Evolutionary conservation across 2,888 invertebrate species (phyloP).

Genomic region (Hymenopus coronatus): DNA sequence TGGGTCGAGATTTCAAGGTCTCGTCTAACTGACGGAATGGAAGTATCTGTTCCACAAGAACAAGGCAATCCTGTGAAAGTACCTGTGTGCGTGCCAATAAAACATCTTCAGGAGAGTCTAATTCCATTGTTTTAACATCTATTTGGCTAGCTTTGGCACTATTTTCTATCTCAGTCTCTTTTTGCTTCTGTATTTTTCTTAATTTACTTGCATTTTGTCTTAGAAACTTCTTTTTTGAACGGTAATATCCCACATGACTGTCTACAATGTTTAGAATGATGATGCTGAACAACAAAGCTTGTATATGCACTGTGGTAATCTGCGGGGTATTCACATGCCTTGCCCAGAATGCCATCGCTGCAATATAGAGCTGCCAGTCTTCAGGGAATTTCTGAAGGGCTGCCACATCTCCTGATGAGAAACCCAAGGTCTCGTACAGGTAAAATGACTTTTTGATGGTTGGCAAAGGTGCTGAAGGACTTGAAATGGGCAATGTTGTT

Average conservation of each 20-base stretch:
- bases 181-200: slow-evolving; percentile 37
- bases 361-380: slow-evolving; percentile 59
- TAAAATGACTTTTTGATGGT: slow-evolving; percentile 42
- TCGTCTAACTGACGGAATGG: slow-evolving; percentile 58
- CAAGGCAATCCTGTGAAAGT: slow-evolving; percentile 56
- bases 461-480: neutral
- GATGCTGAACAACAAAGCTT: slow-evolving; percentile 57
- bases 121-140: neutral
- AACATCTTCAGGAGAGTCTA: neutral
- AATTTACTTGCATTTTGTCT: slow-evolving; percentile 50
- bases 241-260: slow-evolving; percentile 54
- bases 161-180: slow-evolving; percentile 35
- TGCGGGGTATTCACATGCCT: slow-evolving; percentile 47
- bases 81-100: slow-evolving; percentile 53
- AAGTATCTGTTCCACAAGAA: slow-evolving; percentile 58
- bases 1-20: slow-evolving; percentile 53
- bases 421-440: slow-evolving; percentile 50
- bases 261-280: slow-evolving; percentile 59
- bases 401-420: slow-evolving; percentile 46
- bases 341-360: slow-evolving; percentile 59
- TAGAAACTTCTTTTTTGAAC: slow-evolving; percentile 52
- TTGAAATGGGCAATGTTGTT: slow-evolving; percentile 31
- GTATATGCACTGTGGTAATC: slow-evolving; percentile 50
- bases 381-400: slow-evolving; percentile 51
- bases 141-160: slow-evolving; percentile 37